Base-by-base conservation (phyloP, 2,113 vertebrate species). In the Corapipo altera region DNA sequence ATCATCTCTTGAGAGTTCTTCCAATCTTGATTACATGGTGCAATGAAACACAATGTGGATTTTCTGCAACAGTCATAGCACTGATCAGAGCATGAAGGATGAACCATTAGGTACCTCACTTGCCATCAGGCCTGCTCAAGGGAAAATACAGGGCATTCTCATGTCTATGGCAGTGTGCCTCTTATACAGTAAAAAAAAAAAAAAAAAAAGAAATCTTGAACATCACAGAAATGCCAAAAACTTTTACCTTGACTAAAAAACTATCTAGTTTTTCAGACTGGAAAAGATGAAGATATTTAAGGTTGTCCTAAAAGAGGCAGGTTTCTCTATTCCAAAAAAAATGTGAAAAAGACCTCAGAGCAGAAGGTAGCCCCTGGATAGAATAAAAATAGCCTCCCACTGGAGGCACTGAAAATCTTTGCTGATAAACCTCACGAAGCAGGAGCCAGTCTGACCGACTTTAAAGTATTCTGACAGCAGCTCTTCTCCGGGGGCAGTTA, bases 391-490 rank as follows among this genome's bases (percentile, higher is more conserved):
- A 96, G 88, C 65, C 35, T 95, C 89, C 76, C 87, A 89, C 95
- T 71, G 67, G 79, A 95, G 83, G 96, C 94, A 75, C 58, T 70
- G 85, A 87, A 83, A 95, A 96, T 94, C 83, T 96, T 89, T 96
- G 89, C 94, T 81, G 91, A 96, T 94, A 92, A 89, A 85, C 69
- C 80, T 96, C 93, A 76, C 3, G 3, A 92, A 96, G 77, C 93
- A 93, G 89, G 80, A 96, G 95, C 87, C 83, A 91, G 83, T 72
- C 90, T 93, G 94, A 89, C 91, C 76, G 35, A 95, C 90, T 91
- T 95, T 93, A 93, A 96, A 96, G 94, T 83, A 90, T 91, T 97
- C 73, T 97, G 97, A 95, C 94, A 97, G 95, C 89, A 91, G 74
- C 72, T 95, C 72, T 95, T 88, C 74, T 85, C 93, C 0, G 1